Evolutionary conservation across 2,797 vertebrate species (phyloP).

Genomic region (Pipistrellus pygmaeus): DNA sequence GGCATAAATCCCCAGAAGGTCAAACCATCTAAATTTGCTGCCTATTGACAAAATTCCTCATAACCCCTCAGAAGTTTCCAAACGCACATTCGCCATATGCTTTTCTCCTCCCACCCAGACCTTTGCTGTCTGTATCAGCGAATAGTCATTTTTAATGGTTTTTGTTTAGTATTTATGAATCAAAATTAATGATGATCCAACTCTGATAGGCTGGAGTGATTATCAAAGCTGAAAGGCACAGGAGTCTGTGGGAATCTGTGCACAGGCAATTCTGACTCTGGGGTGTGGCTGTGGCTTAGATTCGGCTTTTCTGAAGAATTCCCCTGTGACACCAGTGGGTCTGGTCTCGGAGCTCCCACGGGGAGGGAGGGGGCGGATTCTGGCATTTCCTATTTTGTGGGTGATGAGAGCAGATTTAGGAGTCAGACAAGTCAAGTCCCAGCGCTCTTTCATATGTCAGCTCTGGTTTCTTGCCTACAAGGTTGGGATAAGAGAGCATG

Average conservation of each 20-base stretch:
- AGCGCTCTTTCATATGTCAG: neutral
- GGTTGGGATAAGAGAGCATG: neutral
- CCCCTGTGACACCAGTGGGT: neutral
- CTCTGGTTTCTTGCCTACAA: neutral
- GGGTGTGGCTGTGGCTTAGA: neutral
- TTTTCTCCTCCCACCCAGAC: neutral
- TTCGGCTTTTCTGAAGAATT: neutral
- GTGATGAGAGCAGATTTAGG: neutral
- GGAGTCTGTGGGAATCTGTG: neutral
- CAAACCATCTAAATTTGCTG: neutral
- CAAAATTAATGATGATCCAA: neutral
- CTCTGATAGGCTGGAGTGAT: neutral
- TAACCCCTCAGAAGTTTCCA: neutral
- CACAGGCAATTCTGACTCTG: neutral
- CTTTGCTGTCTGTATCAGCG: neutral
- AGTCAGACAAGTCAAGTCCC: neutral
- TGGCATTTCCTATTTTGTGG: neutral
- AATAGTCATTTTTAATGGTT: neutral
- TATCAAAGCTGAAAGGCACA: neutral
- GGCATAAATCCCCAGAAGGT: neutral
- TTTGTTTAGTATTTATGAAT: neutral
- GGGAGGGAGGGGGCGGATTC: neutral
- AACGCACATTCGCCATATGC: rapidly evolving
- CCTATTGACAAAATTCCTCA: neutral
- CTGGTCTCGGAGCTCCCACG: neutral